phyloP scores from a whole-genome alignment of 1,140 invertebrate species.

The Drosophila pruinosa region DNA sequence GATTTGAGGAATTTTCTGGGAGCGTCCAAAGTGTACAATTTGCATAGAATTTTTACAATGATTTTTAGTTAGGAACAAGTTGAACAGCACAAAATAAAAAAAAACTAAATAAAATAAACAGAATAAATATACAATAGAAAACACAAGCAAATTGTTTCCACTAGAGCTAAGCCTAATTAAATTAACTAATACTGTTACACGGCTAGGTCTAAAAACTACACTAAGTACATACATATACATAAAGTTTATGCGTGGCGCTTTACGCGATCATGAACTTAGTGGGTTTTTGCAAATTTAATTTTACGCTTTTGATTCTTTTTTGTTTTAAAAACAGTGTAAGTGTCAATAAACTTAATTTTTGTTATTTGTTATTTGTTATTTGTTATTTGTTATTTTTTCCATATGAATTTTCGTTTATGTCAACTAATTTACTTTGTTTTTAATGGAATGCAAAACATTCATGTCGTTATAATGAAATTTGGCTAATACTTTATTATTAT shows the following conservation, averaged over 20 bases:
- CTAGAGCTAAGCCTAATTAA: conserved; percentile 68
- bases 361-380: too few relatives aligned
- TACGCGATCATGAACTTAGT: background rate
- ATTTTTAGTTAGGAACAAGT: conserved; percentile 69
- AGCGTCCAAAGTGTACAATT: conserved; percentile 53
- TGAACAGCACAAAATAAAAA: conserved; percentile 49
- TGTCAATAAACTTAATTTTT: too few relatives aligned
- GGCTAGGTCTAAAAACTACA: conserved; percentile 50
- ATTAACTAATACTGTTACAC: conserved; percentile 81
- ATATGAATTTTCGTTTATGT: too few relatives aligned
- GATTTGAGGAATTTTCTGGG: background rate
- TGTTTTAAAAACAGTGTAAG: too few relatives aligned
- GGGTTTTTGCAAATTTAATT: background rate
- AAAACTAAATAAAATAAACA: background rate
- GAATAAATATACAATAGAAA: conserved; percentile 17
- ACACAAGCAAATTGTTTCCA: conserved; percentile 38
- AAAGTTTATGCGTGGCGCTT: conserved; percentile 9
- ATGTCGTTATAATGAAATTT: background rate
- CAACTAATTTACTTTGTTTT: too few relatives aligned
- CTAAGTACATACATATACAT: conserved; percentile 39
- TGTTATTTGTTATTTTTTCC: too few relatives aligned
- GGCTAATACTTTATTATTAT: background rate
- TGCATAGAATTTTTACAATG: conserved; percentile 69
- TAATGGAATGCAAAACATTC: conserved; percentile 9
- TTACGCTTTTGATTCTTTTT: too few relatives aligned